phyloP scores from a whole-genome alignment of 2,888 invertebrate genomes.

The Dicyrtoma fusca region DNA sequence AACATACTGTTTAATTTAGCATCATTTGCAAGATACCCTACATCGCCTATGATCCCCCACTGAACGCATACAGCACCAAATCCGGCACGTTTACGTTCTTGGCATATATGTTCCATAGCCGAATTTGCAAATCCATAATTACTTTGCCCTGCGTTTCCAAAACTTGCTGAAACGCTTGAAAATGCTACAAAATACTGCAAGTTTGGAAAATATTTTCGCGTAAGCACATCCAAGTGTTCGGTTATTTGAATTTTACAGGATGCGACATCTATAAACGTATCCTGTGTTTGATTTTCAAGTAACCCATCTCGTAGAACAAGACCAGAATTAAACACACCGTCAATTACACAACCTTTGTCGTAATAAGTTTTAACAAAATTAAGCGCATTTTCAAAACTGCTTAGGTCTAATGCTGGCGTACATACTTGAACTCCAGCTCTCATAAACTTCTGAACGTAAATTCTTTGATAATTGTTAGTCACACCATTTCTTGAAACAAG shows the following conservation, averaged over 20 bases:
- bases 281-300: conserved; percentile 67
- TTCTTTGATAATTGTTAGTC: conserved; percentile 29
- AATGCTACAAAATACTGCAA: conserved; percentile 80
- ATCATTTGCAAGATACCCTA: conserved; percentile 75
- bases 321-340: conserved; percentile 92
- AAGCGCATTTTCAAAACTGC: neutral
- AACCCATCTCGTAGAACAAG: conserved; percentile 64
- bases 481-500: conserved; percentile 34
- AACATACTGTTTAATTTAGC: conserved; percentile 64
- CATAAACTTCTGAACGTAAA: conserved; percentile 21
- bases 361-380: conserved; percentile 61
- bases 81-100: conserved; percentile 70
- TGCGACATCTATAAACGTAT: conserved; percentile 70
- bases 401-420: conserved; percentile 15
- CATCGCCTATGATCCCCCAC: conserved; percentile 93
- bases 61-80: conserved; percentile 82
- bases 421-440: conserved; percentile 5
- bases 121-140: conserved; percentile 91
- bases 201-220: conserved; percentile 65
- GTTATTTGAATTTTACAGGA: conserved; percentile 83
- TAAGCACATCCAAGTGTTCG: conserved; percentile 71
- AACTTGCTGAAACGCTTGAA: conserved; percentile 89
- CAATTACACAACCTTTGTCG: conserved; percentile 71
- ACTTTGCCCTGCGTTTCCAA: conserved; percentile 88
- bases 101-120: conserved; percentile 85